These are phyloP conservation scores for Polymixis flavicincta DNA, from an alignment of 2,888 invertebrate genomes.

Conservation along the genomic window DNA sequence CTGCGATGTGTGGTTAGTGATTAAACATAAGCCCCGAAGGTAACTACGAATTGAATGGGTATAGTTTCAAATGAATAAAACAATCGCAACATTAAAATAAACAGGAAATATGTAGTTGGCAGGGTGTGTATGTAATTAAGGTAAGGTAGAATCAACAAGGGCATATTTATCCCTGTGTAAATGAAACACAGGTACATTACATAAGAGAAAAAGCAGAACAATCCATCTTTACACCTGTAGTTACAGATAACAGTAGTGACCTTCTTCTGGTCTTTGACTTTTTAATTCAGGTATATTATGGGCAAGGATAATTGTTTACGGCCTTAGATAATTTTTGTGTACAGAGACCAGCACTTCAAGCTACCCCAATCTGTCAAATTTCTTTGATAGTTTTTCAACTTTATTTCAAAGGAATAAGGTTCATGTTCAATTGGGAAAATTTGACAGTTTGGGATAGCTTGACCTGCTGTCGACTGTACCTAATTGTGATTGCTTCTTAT, in stretches of 20 bases:
- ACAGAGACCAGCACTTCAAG: too few relatives aligned
- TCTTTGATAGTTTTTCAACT: too few relatives aligned
- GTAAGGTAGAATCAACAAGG: not conserved
- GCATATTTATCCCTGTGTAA: constrained; percentile 2
- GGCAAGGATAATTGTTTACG: not conserved
- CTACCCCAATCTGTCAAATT: too few relatives aligned
- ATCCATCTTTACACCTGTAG: not conserved
- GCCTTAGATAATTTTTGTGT: not conserved
- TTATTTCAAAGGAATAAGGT: too few relatives aligned
- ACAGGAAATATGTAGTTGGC: not conserved
- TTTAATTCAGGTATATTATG: not conserved
- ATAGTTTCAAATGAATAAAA: not conserved
- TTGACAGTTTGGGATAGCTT: too few relatives aligned
- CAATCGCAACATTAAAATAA: constrained; percentile 22
- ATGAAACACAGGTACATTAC: not conserved
- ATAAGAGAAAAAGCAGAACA: not conserved
- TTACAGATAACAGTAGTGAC: not conserved
- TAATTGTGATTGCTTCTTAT: not conserved
- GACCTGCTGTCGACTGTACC: too few relatives aligned
- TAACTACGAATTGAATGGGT: not conserved
- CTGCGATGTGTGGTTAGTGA: not conserved
- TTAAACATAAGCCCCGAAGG: not conserved
- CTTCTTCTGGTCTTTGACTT: not conserved
- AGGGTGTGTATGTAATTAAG: not conserved
- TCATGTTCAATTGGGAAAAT: too few relatives aligned